Evolutionary conservation across 2,888 invertebrate species (phyloP), one percentile per base, ranked within the genome.

Genomic region (Odontomyia ornata): DNA sequence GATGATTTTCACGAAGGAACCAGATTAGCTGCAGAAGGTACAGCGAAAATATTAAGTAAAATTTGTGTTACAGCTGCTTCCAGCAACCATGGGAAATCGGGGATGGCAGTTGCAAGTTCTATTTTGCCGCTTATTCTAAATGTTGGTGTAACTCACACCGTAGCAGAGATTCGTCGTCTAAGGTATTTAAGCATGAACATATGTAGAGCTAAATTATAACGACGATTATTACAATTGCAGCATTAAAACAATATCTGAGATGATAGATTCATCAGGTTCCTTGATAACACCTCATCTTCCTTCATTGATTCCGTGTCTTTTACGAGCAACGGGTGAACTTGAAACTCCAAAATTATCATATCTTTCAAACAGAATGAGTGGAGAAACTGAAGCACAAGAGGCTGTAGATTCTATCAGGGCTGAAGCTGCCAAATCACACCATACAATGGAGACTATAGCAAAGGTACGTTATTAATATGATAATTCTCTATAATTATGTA

Each of bases 1-100:
- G 98, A 98, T 84, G 98, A 98, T 85, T 94, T 96, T 81, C 97
- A 98, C 85, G 97, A 95, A 84, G 94, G 93, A 27, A 95, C 95
- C 0, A 86, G 96, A 69, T 87, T 90, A 78, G 91, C 93, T 0
- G 95, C 95, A 3, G 91, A 90, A 5, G 91, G 90, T 76, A 92
- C 95, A 0, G 90, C 92, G 0, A 89, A 88, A 80, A 89, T 92
- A 23, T 87, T 96, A 18, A 93, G 94, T 81, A 94, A 94, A 88
- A 86, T 94, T 28, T 93, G 93, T 81, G 90, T 94, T 46, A 90
- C 91, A 15, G 91, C 93, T 57, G 93, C 93, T 80, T 89, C 90
- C 13, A 87, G 86, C 69, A 89, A 88, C 80, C 91, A 93, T 81
- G 94, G 94, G 1, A 93, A 94, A 85, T 89, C 91, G 56, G 93